These are phyloP conservation scores for Melitaea athalia DNA, from an alignment of 2,888 invertebrate species.

Conservation along the genomic window DNA sequence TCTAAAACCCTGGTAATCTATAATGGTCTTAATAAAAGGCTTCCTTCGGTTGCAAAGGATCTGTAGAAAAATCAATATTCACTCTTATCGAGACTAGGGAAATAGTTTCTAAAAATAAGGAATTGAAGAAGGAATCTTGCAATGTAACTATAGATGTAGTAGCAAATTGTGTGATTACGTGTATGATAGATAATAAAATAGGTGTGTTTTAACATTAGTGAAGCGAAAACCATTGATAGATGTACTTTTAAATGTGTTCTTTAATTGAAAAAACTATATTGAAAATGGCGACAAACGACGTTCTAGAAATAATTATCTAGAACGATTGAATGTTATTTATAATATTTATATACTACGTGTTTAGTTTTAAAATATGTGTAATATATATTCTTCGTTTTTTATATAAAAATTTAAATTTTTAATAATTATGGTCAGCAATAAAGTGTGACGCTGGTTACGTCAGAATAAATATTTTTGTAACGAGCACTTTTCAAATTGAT, in stretches of 20 bases:
- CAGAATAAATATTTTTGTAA: conserved; percentile 56
- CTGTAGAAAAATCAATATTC: too few species aligned
- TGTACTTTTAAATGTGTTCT: conserved; percentile 16
- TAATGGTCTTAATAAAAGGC: too few species aligned
- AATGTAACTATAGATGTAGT: conserved; percentile 64
- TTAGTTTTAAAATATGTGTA: conserved; percentile 15
- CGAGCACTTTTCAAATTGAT: conserved; percentile 45
- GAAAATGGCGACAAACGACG: not conserved
- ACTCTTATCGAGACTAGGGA: not conserved
- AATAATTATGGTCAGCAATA: conserved; percentile 46
- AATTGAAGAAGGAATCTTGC: conserved; percentile 48
- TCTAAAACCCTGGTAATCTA: too few species aligned
- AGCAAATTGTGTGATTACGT: conserved; percentile 59
- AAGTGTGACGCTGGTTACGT: conserved; percentile 49
- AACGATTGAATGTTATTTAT: conserved; percentile 10
- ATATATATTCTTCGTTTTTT: conserved; percentile 20
- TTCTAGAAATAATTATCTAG: not conserved
- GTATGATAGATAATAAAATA: conserved; percentile 47
- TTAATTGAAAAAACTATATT: not conserved
- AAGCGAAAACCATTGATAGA: conserved; percentile 15
- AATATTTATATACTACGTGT: conserved; percentile 12
- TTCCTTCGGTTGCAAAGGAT: too few species aligned
- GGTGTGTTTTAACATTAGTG: conserved; percentile 35
- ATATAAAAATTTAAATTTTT: conserved; percentile 25
- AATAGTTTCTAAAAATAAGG: not conserved